Conservation (phyloP, 2,113 vertebrate genomes). For the Pelecanus crispus region DNA sequence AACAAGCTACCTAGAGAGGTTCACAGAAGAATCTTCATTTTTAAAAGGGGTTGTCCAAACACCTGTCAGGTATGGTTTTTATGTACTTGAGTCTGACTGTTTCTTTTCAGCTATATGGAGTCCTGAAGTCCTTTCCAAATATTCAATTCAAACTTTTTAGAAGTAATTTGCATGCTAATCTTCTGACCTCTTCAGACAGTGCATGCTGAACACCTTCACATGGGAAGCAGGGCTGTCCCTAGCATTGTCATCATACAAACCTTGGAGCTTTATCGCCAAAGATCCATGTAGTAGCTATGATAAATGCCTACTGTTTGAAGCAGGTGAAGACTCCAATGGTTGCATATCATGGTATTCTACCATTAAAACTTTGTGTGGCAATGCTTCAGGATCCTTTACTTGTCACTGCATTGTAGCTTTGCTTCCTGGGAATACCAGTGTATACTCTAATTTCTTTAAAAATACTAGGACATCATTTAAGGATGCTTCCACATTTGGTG, state of each 20-base stretch:
- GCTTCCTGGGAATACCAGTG: accelerated
- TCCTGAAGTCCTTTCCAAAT: not conserved
- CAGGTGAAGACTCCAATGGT: not conserved
- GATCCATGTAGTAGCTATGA: not conserved
- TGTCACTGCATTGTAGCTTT: not conserved
- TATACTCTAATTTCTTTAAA: not conserved
- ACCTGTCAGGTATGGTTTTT: not conserved
- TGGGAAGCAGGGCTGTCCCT: not conserved
- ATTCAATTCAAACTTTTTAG: not conserved
- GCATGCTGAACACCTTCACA: not conserved
- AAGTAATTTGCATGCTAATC: not conserved
- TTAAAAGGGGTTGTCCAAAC: not conserved
- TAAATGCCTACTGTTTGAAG: not conserved
- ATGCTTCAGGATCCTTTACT: not conserved
- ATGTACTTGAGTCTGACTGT: not conserved
- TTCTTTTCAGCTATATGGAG: not conserved
- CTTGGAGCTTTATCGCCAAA: not conserved
- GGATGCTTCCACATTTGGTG: not conserved
- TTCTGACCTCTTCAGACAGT: not conserved
- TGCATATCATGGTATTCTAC: accelerated
- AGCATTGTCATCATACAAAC: not conserved
- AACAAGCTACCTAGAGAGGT: not conserved
- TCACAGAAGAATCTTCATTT: not conserved
- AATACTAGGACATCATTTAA: not conserved
- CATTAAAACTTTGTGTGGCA: not conserved